Conservation (phyloP, 1,140 invertebrate genomes). For the Caenorhabditis inopinata region DNA sequence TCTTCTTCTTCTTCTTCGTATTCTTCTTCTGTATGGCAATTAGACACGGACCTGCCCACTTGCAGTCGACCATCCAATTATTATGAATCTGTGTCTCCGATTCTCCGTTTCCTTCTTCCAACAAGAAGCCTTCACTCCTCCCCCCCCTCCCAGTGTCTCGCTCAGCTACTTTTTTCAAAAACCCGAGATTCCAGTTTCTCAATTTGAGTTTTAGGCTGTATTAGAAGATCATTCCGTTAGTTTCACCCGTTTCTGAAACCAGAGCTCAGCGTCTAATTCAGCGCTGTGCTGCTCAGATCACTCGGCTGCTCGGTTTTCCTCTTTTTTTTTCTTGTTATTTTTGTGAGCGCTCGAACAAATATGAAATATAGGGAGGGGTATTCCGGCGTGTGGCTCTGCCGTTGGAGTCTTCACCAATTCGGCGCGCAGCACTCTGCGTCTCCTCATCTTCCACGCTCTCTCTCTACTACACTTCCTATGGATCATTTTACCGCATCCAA, state of each 20-base stretch:
- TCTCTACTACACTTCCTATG: background rate
- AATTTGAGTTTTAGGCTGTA: too few species aligned
- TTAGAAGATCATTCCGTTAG: too few species aligned
- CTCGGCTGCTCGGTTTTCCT: too few species aligned
- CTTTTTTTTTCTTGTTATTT: background rate
- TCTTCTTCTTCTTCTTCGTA: constrained; percentile 18
- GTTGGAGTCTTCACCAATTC: background rate
- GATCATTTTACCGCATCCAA: constrained; percentile 29
- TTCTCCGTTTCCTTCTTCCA: background rate
- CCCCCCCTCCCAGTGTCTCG: too few species aligned
- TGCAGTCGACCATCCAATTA: constrained; percentile 23
- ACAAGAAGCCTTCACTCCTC: background rate
- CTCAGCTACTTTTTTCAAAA: too few species aligned
- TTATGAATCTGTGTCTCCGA: constrained; percentile 13
- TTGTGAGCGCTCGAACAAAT: constrained; percentile 22
- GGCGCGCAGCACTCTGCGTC: background rate
- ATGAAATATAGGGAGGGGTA: constrained; percentile 30
- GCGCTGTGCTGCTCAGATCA: too few species aligned
- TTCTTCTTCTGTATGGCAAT: constrained; percentile 5
- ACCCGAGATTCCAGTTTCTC: too few species aligned
- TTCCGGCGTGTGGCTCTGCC: background rate
- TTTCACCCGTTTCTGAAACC: too few species aligned
- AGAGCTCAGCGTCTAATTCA: too few species aligned
- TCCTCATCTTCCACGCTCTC: background rate
- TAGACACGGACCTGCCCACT: constrained; percentile 24